A percentile compares a stretch with the other conserved stretches of the same genome.
Evolutionary conservation across 2,797 vertebrate genomes (phyloP).

Genomic region (Orestias chungarensis): DNA sequence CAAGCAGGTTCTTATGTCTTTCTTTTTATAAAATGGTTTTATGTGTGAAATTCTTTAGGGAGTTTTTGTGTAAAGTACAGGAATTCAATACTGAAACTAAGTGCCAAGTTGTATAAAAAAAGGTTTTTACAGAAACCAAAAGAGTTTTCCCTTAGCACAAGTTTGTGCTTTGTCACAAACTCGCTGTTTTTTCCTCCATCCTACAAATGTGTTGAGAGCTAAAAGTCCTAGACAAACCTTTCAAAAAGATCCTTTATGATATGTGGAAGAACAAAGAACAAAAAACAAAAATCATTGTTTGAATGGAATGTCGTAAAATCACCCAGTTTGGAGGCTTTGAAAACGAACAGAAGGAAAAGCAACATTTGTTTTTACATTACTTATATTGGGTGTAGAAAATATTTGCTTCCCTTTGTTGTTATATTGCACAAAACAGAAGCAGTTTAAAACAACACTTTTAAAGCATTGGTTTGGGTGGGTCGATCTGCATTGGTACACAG

Average conservation of each 20-base stretch:
- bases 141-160: not conserved
- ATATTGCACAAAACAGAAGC: too few species aligned
- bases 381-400: too few species aligned
- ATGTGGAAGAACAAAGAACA: not conserved
- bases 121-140: too few species aligned
- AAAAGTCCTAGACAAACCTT: not conserved
- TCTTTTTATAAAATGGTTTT: slow-evolving; percentile 23
- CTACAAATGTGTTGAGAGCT: not conserved
- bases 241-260: not conserved
- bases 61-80: not conserved
- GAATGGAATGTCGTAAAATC: not conserved
- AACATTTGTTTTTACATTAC: too few species aligned
- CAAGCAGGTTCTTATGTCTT: slow-evolving; percentile 19
- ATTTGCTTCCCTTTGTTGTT: too few species aligned
- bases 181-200: not conserved
- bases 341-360: not conserved
- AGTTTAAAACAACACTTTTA: too few species aligned
- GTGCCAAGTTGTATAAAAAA: not conserved
- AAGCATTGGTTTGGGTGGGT: too few species aligned
- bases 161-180: not conserved
- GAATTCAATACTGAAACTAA: not conserved
- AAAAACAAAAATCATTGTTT: not conserved
- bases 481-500: too few species aligned
- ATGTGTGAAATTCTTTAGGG: not conserved
- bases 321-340: not conserved